A percentile compares a stretch with the other conserved stretches of the same genome.
Evolutionary conservation across 2,888 invertebrate species (phyloP).

Genomic region (Hirtodrosophila alboralis): DNA sequence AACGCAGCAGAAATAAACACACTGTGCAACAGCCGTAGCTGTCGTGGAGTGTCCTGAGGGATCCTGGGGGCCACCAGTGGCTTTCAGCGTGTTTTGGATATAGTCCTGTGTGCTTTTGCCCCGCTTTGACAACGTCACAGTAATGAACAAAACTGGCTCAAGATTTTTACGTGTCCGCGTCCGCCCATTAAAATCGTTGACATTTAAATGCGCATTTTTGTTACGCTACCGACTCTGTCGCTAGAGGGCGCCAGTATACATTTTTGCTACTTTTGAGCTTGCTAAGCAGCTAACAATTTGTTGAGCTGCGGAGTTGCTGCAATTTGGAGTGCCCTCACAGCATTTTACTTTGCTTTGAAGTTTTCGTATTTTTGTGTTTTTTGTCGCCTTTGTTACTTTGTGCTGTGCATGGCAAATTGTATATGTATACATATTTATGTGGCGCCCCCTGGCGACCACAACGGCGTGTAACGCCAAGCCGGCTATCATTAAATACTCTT

Average conservation of each 20-base stretch:
- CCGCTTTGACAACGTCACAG: slow-evolving; percentile 57
- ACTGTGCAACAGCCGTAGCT: slow-evolving; percentile 43
- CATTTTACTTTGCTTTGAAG: slow-evolving; percentile 55
- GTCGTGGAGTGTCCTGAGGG: slow-evolving; percentile 38
- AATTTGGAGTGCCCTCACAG: slow-evolving; percentile 37
- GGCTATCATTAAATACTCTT: slow-evolving; percentile 70
- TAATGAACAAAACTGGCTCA: slow-evolving; percentile 77
- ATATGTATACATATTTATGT: slow-evolving; percentile 29
- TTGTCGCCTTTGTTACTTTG: slow-evolving; percentile 68
- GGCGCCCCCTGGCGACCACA: slow-evolving; percentile 36
- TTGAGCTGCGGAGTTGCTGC: slow-evolving; percentile 30
- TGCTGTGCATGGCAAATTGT: slow-evolving; percentile 56
- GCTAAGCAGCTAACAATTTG: slow-evolving; percentile 28
- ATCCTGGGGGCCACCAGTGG: slow-evolving; percentile 1
- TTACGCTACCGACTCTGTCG: slow-evolving; percentile 40
- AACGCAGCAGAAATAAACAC: slow-evolving; percentile 68
- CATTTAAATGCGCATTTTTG: slow-evolving; percentile 73
- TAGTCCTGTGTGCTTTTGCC: slow-evolving; percentile 29
- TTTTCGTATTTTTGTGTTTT: slow-evolving; percentile 32
- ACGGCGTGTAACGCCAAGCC: slow-evolving; percentile 31
- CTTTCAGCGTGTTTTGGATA: background rate
- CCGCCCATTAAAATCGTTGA: slow-evolving; percentile 81
- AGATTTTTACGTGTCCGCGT: slow-evolving; percentile 72
- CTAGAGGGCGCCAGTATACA: slow-evolving; percentile 58
- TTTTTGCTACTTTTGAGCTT: slow-evolving; percentile 63